Conservation (phyloP, 2,113 vertebrate species). For the Pelusios castaneus region DNA sequence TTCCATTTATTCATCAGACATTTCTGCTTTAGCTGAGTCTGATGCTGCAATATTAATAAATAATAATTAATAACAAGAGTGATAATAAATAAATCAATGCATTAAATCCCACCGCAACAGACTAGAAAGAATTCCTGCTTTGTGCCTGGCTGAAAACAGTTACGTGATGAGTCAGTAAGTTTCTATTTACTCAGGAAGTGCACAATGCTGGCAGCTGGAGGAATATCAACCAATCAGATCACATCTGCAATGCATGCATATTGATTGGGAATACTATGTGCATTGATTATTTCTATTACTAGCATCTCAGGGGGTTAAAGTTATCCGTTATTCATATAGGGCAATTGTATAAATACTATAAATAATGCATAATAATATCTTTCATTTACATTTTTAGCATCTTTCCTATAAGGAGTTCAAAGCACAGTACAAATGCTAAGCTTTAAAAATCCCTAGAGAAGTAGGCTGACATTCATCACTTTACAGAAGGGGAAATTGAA, state of each 20-base stretch:
- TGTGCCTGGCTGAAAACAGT: background rate
- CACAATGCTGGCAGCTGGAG: background rate
- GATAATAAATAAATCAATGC: background rate
- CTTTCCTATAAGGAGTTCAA: background rate
- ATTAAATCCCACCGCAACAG: background rate
- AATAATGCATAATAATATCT: background rate
- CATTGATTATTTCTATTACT: background rate
- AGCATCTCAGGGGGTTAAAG: background rate
- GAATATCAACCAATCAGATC: background rate
- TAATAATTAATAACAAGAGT: background rate
- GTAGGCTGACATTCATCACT: background rate
- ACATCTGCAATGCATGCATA: background rate
- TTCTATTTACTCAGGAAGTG: background rate
- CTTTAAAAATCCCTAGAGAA: background rate
- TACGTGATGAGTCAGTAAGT: background rate
- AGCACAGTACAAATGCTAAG: background rate
- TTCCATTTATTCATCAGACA: background rate
- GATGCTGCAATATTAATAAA: background rate
- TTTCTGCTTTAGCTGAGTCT: background rate
- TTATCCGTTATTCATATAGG: background rate
- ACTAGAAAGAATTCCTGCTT: background rate
- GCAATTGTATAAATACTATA: background rate
- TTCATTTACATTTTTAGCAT: background rate
- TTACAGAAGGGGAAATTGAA: constrained; percentile 31
- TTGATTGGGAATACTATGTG: background rate